Percentiles rank a stretch among this genome's conserved stretches.
Conservation (phyloP, 1,140 invertebrate genomes). For the Calliopsis andreniformis region DNA sequence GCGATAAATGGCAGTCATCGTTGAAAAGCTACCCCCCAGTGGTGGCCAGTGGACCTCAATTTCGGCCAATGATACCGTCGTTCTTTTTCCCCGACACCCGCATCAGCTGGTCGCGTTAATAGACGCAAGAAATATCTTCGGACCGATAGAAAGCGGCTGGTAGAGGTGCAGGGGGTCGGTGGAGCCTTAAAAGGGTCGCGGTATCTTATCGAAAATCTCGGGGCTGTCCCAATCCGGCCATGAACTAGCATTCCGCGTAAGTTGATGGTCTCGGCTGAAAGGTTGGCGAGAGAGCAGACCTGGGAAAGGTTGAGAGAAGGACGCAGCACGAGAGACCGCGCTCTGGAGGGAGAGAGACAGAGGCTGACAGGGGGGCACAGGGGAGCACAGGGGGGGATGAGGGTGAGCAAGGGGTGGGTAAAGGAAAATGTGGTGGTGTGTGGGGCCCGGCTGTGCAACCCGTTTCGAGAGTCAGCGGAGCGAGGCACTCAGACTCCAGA, state of each 20-base stretch:
- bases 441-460: constrained; percentile 67
- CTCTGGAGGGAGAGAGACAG: not conserved
- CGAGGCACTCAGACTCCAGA: constrained; percentile 77
- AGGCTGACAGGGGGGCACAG: constrained; percentile 7
- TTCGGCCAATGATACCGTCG: not conserved
- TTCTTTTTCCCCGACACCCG: not conserved
- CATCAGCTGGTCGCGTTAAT: constrained; percentile 13
- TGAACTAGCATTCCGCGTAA: constrained; percentile 55
- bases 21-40: not conserved
- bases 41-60: not conserved
- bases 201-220: constrained; percentile 64
- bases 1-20: no score
- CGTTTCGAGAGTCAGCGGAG: constrained; percentile 77
- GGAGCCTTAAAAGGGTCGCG: constrained; percentile 33
- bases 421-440: constrained; percentile 58
- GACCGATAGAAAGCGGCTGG: constrained; percentile 11
- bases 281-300: constrained; percentile 51
- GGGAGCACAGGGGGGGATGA: not conserved
- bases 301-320: constrained; percentile 39
- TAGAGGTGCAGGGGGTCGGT: not conserved
- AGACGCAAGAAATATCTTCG: constrained; percentile 22
- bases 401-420: not conserved
- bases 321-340: constrained; percentile 31
- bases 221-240: constrained; percentile 56
- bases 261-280: constrained; percentile 67